phyloP scores from a whole-genome alignment of 2,888 invertebrate species.

The Catonia carolina region DNA sequence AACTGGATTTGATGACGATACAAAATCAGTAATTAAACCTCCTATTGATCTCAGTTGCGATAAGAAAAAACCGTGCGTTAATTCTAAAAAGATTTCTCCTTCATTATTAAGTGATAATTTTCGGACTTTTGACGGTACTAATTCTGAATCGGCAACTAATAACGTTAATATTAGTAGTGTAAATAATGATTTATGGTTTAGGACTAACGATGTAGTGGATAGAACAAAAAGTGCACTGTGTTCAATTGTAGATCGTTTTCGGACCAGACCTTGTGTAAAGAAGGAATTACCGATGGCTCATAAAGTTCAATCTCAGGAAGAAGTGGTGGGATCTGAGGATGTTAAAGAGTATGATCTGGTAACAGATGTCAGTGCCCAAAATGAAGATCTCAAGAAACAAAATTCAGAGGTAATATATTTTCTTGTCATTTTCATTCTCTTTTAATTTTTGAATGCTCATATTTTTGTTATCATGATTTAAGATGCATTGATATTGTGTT shows the following conservation, averaged over 20 bases:
- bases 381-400: too few species aligned
- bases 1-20: constrained; percentile 14
- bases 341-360: too few species aligned
- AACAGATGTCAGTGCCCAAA: too few species aligned
- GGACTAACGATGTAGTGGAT: background rate
- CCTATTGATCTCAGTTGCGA: constrained; percentile 4
- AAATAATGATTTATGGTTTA: too few species aligned
- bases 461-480: too few species aligned
- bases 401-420: too few species aligned
- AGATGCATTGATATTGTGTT: too few species aligned
- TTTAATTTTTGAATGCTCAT: too few species aligned
- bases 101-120: constrained; percentile 9
- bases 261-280: constrained; percentile 22
- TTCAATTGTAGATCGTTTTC: constrained; percentile 12
- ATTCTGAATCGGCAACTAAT: background rate
- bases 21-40: background rate
- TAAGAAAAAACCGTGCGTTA: background rate
- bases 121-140: constrained; percentile 5
- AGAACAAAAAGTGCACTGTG: constrained; percentile 7
- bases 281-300: background rate
- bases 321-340: too few species aligned
- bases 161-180: too few species aligned
- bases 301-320: too few species aligned
- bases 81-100: constrained; percentile 10
- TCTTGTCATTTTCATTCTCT: too few species aligned